Evolutionary conservation across 2,113 vertebrate species (phyloP), one percentile per base, ranked within the genome.

Genomic region (Cyphomyrus discorhynchus): DNA sequence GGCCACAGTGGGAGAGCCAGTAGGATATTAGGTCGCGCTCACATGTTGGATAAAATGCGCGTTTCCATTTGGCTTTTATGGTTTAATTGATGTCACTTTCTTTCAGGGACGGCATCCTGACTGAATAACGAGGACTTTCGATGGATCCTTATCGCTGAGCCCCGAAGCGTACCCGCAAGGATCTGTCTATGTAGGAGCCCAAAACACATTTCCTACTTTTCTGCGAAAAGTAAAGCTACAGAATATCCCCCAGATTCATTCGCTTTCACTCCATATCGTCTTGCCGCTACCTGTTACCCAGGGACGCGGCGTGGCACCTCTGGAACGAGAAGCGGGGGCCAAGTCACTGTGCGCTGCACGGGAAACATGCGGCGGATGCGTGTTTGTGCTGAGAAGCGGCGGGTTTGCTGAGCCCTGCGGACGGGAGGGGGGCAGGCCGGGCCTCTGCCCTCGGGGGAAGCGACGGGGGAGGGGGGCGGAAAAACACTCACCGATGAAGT

Each of bases 401-500:
- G 24, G 24, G 6, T 24, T 62, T n/a, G 56, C n/a, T 0, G 74
- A 80, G 42, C 39, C 82, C 82, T n/a, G 45, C 8, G 39, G 42
- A 82, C 4, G 74, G 70, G 42, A 21, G 7, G 31, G 13, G 24
- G 45, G 45, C 39, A 24, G 45, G 39, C 82, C 3, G 9, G 50
- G 49, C 31, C 31, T 21, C 50, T 7, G 47, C 82, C 21, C 46
- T n/a, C 24, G 31, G 85, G 89, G 42, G 49, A 45, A 49, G n/a
- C 35, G 50, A 82, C 1, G 89, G 85, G 90, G 45, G 52, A 50
- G 50, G 50, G 50, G 1, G 13, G 0, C 35, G 35, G 89, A 89
- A 91, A 90, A 15, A 74, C 90, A 93, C 98, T 99, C 96, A 99
- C 99, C 98, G 74, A 99, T 97, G 91, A 99, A 99, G 95, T 99